A percentile compares a stretch with the other conserved stretches of the same genome.
These are phyloP conservation scores for Taenioides sp. DNA, from an alignment of 2,797 vertebrate genomes.

Conservation along the genomic window DNA sequence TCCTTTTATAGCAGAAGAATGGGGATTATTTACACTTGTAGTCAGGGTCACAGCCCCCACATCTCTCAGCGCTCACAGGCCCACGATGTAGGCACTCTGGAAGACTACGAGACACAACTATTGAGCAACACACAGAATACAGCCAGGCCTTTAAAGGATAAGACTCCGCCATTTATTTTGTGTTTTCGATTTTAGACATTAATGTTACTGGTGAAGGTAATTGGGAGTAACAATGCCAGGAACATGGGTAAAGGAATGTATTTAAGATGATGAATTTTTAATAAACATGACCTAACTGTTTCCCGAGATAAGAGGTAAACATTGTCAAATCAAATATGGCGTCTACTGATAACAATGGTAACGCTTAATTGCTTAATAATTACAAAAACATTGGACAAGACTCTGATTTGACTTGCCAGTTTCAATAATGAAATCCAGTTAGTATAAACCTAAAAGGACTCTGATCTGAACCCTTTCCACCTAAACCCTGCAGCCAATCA, in stretches of 20 bases:
- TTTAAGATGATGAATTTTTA: too few relatives aligned
- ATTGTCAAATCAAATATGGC: too few relatives aligned
- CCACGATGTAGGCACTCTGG: slow-evolving; percentile 37
- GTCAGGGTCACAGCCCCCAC: slow-evolving; percentile 66
- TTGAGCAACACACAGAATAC: not conserved
- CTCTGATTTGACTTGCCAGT: too few relatives aligned
- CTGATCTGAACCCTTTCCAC: too few relatives aligned
- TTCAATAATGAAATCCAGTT: too few relatives aligned
- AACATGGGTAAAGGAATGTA: not conserved
- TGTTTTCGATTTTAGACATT: not conserved
- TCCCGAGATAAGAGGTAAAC: too few relatives aligned
- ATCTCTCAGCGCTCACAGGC: slow-evolving; percentile 61
- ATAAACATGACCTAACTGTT: too few relatives aligned
- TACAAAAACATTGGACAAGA: not conserved
- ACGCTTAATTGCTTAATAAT: not conserved
- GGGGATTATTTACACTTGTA: slow-evolving; percentile 83
- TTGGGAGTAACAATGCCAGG: not conserved
- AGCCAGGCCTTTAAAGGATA: slow-evolving; percentile 33
- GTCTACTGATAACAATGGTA: not conserved
- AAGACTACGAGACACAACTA: slow-evolving; percentile 18
- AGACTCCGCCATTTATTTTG: slow-evolving; percentile 8
- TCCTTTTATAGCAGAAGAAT: slow-evolving; percentile 95
- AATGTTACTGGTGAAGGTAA: not conserved
- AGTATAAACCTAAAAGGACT: too few relatives aligned
- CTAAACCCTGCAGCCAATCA: too few relatives aligned